phyloP scores from a whole-genome alignment of 2,113 vertebrate genomes.

The Cyanoramphus novaezelandiae region DNA sequence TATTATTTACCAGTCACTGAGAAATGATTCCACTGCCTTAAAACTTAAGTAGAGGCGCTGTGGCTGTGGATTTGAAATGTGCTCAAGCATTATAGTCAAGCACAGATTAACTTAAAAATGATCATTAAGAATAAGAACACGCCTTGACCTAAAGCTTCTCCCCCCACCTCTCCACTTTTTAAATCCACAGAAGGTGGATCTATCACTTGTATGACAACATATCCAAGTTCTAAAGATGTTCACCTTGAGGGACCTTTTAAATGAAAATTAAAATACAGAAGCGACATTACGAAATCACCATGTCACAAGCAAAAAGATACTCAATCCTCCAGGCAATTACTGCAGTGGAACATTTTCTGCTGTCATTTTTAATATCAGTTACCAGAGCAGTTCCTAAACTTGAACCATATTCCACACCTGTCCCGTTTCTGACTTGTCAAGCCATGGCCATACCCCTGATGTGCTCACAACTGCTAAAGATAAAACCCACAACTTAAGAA shows the following conservation, averaged over 20 bases:
- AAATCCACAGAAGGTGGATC: neutral
- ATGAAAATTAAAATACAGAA: neutral
- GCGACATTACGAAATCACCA: neutral
- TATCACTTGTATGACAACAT: neutral
- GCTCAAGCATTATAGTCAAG: neutral
- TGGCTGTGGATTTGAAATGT: neutral
- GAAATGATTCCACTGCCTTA: neutral
- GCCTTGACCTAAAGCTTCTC: neutral
- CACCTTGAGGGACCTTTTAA: neutral
- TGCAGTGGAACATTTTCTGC: neutral
- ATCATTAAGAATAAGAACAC: neutral
- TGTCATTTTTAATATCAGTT: neutral
- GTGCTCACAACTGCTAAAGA: neutral
- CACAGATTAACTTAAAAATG: neutral
- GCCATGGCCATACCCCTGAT: neutral
- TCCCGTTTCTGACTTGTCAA: neutral
- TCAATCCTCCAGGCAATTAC: neutral
- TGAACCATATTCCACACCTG: neutral
- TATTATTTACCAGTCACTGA: neutral
- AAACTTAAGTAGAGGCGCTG: neutral
- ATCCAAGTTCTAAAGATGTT: neutral
- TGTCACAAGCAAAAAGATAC: neutral
- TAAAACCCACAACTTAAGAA: neutral
- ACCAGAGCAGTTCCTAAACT: neutral
- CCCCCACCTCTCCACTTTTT: rapidly evolving